Evolutionary conservation across 2,113 vertebrate species (phyloP).

Genomic region (Tautogolabrus adspersus): DNA sequence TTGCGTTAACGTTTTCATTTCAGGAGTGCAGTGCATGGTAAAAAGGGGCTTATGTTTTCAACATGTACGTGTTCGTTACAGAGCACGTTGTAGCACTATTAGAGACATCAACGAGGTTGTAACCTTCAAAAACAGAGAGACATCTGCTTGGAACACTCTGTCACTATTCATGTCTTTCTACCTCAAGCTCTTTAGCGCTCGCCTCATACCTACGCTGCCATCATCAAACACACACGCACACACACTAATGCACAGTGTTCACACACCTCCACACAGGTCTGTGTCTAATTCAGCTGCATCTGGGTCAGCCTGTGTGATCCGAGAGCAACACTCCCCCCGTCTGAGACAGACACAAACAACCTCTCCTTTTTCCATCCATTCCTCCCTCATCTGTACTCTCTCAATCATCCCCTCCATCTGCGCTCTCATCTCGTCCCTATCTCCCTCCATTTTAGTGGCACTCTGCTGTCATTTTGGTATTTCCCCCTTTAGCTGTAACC

Average conservation of each 20-base stretch:
- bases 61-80: too few species aligned
- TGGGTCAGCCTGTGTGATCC: conserved; percentile 58
- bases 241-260: background rate
- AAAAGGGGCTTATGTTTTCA: too few species aligned
- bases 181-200: background rate
- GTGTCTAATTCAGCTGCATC: conserved; percentile 68
- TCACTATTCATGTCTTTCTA: conserved; percentile 8
- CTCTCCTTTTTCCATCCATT: conserved; percentile 35
- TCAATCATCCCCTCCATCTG: conserved; percentile 35
- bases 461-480: conserved; percentile 38
- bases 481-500: conserved; percentile 17
- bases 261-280: conserved; percentile 12
- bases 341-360: conserved; percentile 47
- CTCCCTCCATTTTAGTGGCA: conserved; percentile 39
- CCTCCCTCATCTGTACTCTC: conserved; percentile 12
- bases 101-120: too few species aligned
- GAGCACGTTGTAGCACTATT: too few species aligned
- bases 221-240: conserved; percentile 13
- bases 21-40: too few species aligned
- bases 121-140: background rate
- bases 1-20: too few species aligned
- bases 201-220: conserved; percentile 23
- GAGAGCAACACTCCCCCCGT: conserved; percentile 30
- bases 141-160: conserved; percentile 1
- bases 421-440: conserved; percentile 40